phyloP scores from a whole-genome alignment of 2,113 vertebrate species.

The Indri indri region DNA sequence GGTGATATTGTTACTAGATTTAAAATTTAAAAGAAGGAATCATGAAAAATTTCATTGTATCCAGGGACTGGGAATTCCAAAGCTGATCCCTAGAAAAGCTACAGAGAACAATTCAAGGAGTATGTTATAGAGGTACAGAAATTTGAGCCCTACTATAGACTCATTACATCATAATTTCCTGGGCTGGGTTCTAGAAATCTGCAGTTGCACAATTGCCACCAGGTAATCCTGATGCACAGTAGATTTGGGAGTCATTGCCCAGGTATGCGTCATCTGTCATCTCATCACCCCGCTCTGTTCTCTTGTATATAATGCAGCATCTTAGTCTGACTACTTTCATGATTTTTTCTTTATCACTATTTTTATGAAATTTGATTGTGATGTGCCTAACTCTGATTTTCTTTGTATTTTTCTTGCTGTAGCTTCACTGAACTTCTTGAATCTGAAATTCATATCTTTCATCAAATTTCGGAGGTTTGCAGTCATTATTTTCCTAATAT shows the following conservation, averaged over 20 bases:
- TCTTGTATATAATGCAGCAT: too few relatives aligned
- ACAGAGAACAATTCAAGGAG: not conserved
- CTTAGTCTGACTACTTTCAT: not conserved
- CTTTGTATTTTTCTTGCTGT: not conserved
- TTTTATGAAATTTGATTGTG: not conserved
- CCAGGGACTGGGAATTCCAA: not conserved
- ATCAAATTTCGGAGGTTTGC: not conserved
- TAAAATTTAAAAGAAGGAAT: not conserved
- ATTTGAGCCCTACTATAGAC: not conserved
- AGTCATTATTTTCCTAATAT: not conserved
- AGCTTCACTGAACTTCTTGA: not conserved
- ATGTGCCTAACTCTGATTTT: not conserved
- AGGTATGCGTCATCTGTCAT: too few relatives aligned
- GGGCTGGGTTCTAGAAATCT: not conserved
- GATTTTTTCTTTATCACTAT: not conserved
- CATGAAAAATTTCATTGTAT: not conserved
- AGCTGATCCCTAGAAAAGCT: not conserved
- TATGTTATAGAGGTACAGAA: not conserved
- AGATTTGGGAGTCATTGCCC: not conserved
- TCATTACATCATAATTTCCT: not conserved
- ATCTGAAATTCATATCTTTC: not conserved
- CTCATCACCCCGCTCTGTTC: not conserved
- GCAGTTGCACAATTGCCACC: not conserved
- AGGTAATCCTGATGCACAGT: not conserved
- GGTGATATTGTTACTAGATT: not conserved